Evolutionary conservation across 2,888 invertebrate species (phyloP).

Genomic region (Palloptera scutellata): DNA sequence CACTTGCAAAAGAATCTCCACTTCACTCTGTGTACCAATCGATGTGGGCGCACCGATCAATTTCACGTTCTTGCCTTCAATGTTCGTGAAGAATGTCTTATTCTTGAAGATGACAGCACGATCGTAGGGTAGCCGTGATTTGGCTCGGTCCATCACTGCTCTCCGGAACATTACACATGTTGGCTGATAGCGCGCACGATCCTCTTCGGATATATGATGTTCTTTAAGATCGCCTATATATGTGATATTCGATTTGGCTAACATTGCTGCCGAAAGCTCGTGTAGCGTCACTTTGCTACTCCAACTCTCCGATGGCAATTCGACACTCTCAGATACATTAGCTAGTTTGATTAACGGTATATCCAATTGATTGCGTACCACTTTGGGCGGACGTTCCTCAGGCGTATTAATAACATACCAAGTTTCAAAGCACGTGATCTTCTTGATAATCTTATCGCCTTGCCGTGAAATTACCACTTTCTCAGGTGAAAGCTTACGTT

Average conservation of each 20-base stretch:
- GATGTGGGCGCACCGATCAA: slow-evolving; percentile 61
- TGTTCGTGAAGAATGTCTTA: slow-evolving; percentile 61
- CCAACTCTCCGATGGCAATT: slow-evolving; percentile 58
- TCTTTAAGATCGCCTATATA: slow-evolving; percentile 60
- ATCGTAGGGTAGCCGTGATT: slow-evolving; percentile 60
- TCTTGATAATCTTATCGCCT: slow-evolving; percentile 61
- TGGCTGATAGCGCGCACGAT: slow-evolving; percentile 61
- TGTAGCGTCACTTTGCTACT: slow-evolving; percentile 61
- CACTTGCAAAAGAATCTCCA: slow-evolving; percentile 62
- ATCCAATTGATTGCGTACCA: slow-evolving; percentile 54
- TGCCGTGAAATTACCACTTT: slow-evolving; percentile 59
- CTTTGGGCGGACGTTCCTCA: slow-evolving; percentile 40
- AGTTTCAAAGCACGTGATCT: slow-evolving; percentile 64
- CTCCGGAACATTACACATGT: slow-evolving; percentile 63
- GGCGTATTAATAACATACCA: slow-evolving; percentile 63
- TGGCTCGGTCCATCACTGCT: slow-evolving; percentile 47
- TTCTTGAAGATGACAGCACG: slow-evolving; percentile 64
- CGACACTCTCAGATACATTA: slow-evolving; percentile 53
- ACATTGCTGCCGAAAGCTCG: slow-evolving; percentile 50
- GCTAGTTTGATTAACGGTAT: slow-evolving; percentile 59
- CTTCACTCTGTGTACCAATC: slow-evolving; percentile 56
- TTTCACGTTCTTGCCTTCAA: slow-evolving; percentile 63
- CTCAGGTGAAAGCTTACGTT: slow-evolving; percentile 52
- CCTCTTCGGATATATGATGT: slow-evolving; percentile 58
- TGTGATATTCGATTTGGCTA: slow-evolving; percentile 49